phyloP scores from a whole-genome alignment of 2,797 vertebrate genomes.

The Oreochromis grahami region DNA sequence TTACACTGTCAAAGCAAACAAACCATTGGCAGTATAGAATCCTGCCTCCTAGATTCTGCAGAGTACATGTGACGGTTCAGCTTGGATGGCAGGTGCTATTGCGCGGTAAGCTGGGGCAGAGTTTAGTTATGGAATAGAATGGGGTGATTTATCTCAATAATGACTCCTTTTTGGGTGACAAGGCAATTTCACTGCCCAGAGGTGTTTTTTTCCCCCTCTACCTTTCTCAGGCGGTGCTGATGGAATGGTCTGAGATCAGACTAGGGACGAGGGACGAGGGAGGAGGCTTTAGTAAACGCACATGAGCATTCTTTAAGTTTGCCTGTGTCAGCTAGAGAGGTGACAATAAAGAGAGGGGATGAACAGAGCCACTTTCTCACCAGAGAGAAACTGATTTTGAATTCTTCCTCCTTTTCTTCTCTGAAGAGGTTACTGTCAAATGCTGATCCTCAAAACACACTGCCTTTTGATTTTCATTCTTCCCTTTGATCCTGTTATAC shows the following conservation, averaged over 20 bases:
- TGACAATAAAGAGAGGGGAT: slow-evolving; percentile 38
- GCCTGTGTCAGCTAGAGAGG: slow-evolving; percentile 50
- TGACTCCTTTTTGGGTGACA: slow-evolving; percentile 73
- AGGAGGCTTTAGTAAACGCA: slow-evolving; percentile 48
- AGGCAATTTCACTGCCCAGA: slow-evolving; percentile 72
- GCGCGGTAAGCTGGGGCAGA: slow-evolving; percentile 42
- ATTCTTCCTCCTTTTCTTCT: slow-evolving; percentile 20
- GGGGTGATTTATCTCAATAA: slow-evolving; percentile 77
- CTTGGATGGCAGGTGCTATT: slow-evolving; percentile 46
- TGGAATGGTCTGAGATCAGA: slow-evolving; percentile 41
- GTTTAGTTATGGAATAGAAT: slow-evolving; percentile 69
- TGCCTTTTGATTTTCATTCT: slow-evolving; percentile 31
- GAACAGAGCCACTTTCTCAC: slow-evolving; percentile 9
- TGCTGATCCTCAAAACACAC: slow-evolving; percentile 11
- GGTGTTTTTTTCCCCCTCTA: slow-evolving; percentile 24
- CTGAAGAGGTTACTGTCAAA: slow-evolving; percentile 24
- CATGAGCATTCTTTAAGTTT: slow-evolving; percentile 42
- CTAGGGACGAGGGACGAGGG: background rate
- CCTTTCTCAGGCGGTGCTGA: slow-evolving; percentile 8
- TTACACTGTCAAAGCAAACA: background rate
- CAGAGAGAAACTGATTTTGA: background rate
- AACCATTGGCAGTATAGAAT: background rate
- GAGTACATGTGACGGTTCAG: slow-evolving; percentile 24
- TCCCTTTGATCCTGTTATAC: slow-evolving; percentile 37
- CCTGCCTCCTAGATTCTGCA: background rate